Evolutionary conservation across 64 coral and sea anemone species (phyloP), one percentile per base, ranked within the genome.

Genomic region (Dendronephthya gigantea): DNA sequence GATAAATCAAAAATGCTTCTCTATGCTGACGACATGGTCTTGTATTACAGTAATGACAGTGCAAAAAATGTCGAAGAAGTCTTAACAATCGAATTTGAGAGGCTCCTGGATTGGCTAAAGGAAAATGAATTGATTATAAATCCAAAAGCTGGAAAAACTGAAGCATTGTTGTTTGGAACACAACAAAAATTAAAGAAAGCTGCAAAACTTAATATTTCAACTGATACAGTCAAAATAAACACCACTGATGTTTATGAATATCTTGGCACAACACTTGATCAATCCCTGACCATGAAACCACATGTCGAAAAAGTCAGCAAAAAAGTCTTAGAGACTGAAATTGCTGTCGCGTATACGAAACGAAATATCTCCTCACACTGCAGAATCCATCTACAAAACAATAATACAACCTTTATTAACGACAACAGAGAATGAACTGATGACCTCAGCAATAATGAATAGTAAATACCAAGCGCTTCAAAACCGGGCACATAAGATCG

Each of bases 1-100:
- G 31, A 65, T 8, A 45, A 55, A 28, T 88, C 74, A 16, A 49
- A 88, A 74, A 82, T 88, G 48, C 35, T 74, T 1, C 23, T 83
- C 13, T 88, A 50, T 62, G 87, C 87, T 51, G 87, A 88, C 82
- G 87, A 88, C 23, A 83, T 55, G 47, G 87, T 49, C 1, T 49
- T 88, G 37, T 66, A 88, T 40, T 88, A 29, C 25, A 30, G 19
- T n/a, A 66, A 30, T 30, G 29, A 66, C 3, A 66, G 14, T 30
- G 58, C 58, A 66, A 66, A 30, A n/a, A 30, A 6, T 14, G 58
- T 66, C 14, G 58, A 66, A 14, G 29, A 30, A 66, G 14, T 66
- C 5, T 14, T 66, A 66, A 66, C 19, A 5, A 66, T 17, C 19
- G 58, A 66, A 66, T 22, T 66, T 4, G 58, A 30, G 11, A 45